Base-by-base conservation (phyloP, 2,113 vertebrate genomes). In the Rhinolophus ferrumequinum region DNA sequence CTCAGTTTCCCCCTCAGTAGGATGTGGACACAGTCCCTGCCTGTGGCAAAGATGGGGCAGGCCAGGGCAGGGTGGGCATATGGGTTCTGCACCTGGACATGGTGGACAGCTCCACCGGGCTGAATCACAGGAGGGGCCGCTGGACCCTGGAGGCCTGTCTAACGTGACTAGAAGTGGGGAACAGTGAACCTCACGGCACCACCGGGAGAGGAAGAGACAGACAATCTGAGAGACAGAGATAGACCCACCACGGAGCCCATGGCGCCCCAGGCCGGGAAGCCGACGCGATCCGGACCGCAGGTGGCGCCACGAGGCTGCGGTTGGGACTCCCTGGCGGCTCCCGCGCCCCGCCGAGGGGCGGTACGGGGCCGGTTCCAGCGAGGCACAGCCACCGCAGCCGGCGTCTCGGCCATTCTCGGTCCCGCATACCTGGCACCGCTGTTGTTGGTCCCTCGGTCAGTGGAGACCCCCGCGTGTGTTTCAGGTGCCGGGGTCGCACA, bases 291-390 rank as follows among this genome's bases (percentile, higher is more conserved):
- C 19, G 60, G 96, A 76, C 96, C 70, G 80, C 88, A 97, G 96
- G 94, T 96, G 97, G 97, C 96, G 97, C 97, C 96, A 64, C 88
- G 82, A 95, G 95, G 97, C 97, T 94, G 97, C 90, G 35, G 28
- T 92, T 95, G 92, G 64, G 69, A 62, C 58, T 88, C 88, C 81
- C 60, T 12, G 9, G 86, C 87, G 30, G 70, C 35, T 28, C 26
- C 33, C 0, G 66, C 62, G 0, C 50, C 47, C 1, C 10, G 58
- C 1, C 10, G 58, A 33, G 5, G 50, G 76, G 67, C 47, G 15
- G 85, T 19, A 8, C 52, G 30, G 24, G 8, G 83, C 60, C 33
- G 41, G 6, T 44, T 44, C 41, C 41, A 44, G 41, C 41, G 16
- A 14, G 24, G 22, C 22, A 19, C 41, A 5, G 21, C 54, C 50